Conservation (phyloP, 2,113 vertebrate genomes). For the Euleptes europaea region DNA sequence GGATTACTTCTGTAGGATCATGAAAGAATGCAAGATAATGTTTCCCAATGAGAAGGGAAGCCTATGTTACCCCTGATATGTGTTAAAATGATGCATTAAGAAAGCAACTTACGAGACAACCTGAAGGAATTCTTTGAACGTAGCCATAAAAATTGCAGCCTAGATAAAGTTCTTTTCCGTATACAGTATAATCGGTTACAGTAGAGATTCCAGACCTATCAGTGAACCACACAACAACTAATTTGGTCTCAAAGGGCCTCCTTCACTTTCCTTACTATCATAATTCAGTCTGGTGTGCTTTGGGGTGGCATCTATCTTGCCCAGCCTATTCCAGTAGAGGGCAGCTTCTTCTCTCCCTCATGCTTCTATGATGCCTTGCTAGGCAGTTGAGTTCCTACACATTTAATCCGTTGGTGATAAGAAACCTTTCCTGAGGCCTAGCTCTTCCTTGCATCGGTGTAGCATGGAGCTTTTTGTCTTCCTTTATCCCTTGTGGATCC, state of each 20-base stretch:
- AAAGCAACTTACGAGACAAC: too few species aligned
- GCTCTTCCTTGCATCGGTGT: not conserved
- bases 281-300: not conserved
- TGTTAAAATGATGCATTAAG: too few species aligned
- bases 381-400: too few species aligned
- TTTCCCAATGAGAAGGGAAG: too few species aligned
- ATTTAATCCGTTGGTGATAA: too few species aligned
- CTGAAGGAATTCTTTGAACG: too few species aligned
- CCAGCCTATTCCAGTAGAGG: not conserved
- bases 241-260: not conserved
- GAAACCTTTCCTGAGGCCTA: not conserved
- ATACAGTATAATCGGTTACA: not conserved
- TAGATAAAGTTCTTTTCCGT: not conserved
- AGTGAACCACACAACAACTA: not conserved
- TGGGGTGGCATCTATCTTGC: not conserved
- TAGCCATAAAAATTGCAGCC: not conserved
- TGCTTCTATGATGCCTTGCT: not conserved
- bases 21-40: too few species aligned
- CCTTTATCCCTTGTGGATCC: not conserved
- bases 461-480: not conserved
- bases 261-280: not conserved
- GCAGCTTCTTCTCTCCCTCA: not conserved
- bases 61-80: too few species aligned
- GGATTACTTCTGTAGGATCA: too few species aligned
- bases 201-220: not conserved